A percentile compares a stretch with the other conserved stretches of the same genome.
Conservation (phyloP, 2,113 vertebrate genomes). For the Mustela lutreola region DNA sequence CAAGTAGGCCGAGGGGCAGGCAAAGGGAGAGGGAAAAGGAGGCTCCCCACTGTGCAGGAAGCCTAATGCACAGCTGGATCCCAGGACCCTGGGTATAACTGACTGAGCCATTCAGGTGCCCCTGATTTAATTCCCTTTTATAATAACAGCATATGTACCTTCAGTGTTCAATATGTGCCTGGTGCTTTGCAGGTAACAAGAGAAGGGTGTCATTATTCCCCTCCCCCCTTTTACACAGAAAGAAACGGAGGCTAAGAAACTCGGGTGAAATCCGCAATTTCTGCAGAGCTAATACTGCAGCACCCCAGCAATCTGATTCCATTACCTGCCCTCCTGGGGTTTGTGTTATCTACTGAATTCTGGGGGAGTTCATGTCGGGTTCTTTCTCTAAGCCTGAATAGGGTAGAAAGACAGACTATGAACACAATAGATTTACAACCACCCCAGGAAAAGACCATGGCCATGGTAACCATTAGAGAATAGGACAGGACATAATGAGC, state of each 20-base stretch:
- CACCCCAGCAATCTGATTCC: neutral
- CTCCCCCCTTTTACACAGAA: neutral
- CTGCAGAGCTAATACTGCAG: neutral
- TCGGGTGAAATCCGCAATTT: neutral
- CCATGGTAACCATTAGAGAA: neutral
- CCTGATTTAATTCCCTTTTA: neutral
- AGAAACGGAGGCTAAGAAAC: neutral
- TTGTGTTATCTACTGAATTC: no score
- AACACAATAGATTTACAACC: neutral
- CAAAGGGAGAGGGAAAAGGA: neutral
- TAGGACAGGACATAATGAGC: neutral
- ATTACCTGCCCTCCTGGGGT: neutral
- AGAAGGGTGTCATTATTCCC: neutral
- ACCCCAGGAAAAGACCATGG: neutral
- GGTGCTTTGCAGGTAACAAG: neutral
- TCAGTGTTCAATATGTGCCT: rapidly evolving
- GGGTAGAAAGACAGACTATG: neutral
- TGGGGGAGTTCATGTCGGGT: neutral
- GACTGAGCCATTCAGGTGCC: neutral
- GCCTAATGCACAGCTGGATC: neutral
- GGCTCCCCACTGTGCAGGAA: neutral
- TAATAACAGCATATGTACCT: neutral
- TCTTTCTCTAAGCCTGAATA: neutral
- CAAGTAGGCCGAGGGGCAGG: neutral
- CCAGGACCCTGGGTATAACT: neutral